Evolutionary conservation across 2,888 invertebrate genomes (phyloP).

Genomic region (Ceratothoa steindachneri): DNA sequence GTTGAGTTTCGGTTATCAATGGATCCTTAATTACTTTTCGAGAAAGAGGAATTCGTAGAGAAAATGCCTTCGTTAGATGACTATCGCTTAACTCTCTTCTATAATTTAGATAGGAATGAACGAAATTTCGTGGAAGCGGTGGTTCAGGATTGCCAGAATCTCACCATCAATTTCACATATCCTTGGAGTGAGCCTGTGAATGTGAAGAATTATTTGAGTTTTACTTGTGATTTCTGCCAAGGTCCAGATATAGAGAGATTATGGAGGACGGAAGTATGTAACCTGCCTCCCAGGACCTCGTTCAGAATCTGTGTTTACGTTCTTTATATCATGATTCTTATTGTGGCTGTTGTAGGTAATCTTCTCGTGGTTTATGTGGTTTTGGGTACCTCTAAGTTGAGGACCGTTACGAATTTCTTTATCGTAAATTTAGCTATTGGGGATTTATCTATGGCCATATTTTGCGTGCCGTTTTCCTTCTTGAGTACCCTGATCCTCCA

Average conservation of each 20-base stretch:
- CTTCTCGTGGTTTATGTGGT: constrained; percentile 77
- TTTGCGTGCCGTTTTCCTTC: constrained; percentile 87
- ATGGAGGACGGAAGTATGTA: constrained; percentile 25
- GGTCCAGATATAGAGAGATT: not conserved
- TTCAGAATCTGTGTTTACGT: constrained; percentile 53
- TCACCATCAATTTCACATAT: not conserved
- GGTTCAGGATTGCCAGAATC: not conserved
- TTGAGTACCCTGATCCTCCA: constrained; percentile 70
- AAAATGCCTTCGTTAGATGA: not conserved
- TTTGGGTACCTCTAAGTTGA: constrained; percentile 76
- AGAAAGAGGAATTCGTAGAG: too few relatives aligned
- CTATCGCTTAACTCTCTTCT: not conserved
- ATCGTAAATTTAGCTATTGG: constrained; percentile 77
- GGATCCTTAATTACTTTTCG: too few relatives aligned
- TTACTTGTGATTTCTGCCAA: not conserved
- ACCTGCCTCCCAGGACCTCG: constrained; percentile 17
- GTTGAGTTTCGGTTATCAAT: too few relatives aligned
- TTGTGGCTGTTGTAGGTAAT: constrained; percentile 56
- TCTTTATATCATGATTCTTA: constrained; percentile 54
- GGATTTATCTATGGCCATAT: constrained; percentile 81
- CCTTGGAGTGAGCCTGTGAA: not conserved
- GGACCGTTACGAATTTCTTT: constrained; percentile 87
- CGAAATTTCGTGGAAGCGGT: not conserved
- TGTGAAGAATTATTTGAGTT: not conserved
- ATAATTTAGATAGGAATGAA: not conserved